phyloP scores from a whole-genome alignment of 1,140 invertebrate species.

The Bacillus rossius region DNA sequence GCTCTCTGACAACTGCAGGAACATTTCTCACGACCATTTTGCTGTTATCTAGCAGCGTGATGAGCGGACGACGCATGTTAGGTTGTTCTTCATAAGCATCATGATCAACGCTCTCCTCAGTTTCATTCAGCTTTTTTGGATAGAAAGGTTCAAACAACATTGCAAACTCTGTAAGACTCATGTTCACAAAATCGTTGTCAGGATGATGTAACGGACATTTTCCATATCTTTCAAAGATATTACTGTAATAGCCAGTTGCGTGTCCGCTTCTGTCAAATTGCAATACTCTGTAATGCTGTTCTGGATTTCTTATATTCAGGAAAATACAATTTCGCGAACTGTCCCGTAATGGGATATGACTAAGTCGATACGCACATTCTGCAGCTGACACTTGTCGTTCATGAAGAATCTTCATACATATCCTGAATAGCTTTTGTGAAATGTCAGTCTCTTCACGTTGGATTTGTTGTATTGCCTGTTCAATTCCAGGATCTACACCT shows the following conservation, averaged over 20 bases:
- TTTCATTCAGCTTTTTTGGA: conserved; percentile 1
- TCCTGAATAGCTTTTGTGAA: conserved; percentile 30
- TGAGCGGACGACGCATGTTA: not conserved
- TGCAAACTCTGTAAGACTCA: conserved; percentile 34
- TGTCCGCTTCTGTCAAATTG: too few relatives aligned
- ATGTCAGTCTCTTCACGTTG: conserved; percentile 22
- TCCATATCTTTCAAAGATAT: conserved; percentile 33
- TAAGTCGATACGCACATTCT: conserved; percentile 35
- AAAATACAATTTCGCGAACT: conserved; percentile 32
- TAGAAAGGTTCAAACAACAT: conserved; percentile 31
- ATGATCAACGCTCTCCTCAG: conserved; percentile 1
- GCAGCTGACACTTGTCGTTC: conserved; percentile 29
- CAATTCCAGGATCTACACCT: conserved; percentile 23
- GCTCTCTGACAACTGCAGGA: conserved; percentile 14
- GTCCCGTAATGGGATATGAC: conserved; percentile 30
- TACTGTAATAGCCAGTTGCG: too few relatives aligned
- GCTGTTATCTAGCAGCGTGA: not conserved
- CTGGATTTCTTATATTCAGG: conserved; percentile 35
- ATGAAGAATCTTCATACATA: conserved; percentile 22
- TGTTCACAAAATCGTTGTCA: conserved; percentile 30
- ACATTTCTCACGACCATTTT: not conserved
- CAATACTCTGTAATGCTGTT: too few relatives aligned
- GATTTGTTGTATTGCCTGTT: conserved; percentile 28
- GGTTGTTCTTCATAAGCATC: conserved; percentile 1
- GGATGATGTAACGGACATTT: conserved; percentile 25